These are phyloP conservation scores for Xestia ashworthii DNA, from an alignment of 2,888 invertebrate genomes.

Conservation along the genomic window DNA sequence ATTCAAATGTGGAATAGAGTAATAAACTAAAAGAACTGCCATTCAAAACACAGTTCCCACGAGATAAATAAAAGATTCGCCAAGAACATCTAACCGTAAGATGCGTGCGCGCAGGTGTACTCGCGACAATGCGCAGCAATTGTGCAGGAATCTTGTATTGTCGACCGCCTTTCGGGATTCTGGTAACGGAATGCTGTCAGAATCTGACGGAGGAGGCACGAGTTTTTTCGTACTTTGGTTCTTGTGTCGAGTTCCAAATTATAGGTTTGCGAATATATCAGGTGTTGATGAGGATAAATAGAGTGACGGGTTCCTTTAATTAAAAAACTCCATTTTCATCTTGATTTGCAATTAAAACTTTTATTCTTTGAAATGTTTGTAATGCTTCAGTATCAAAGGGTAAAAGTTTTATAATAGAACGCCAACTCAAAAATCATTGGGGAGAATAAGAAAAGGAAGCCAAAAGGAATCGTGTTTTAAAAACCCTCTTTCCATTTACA, in stretches of 20 bases:
- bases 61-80: constrained; percentile 77
- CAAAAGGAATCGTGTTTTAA: constrained; percentile 4
- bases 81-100: constrained; percentile 75
- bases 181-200: constrained; percentile 76
- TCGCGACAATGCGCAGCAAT: constrained; percentile 73
- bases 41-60: constrained; percentile 77
- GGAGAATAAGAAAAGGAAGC: not conserved
- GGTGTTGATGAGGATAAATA: constrained; percentile 39
- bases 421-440: not conserved
- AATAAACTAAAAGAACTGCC: constrained; percentile 26
- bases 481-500: constrained; percentile 44
- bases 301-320: not conserved
- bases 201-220: constrained; percentile 51
- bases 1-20: constrained; percentile 30
- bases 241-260: constrained; percentile 60
- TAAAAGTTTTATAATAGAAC: not conserved
- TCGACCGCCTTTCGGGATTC: constrained; percentile 66
- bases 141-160: constrained; percentile 78
- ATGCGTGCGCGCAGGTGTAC: constrained; percentile 82
- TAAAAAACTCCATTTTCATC: constrained; percentile 6
- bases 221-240: constrained; percentile 32
- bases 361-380: constrained; percentile 7
- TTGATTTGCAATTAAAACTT: constrained; percentile 6
- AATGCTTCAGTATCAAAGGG: constrained; percentile 5
- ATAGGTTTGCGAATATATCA: constrained; percentile 55